Evolutionary conservation across 1,140 invertebrate species (phyloP).

Genomic region (Gryon sp.): DNA sequence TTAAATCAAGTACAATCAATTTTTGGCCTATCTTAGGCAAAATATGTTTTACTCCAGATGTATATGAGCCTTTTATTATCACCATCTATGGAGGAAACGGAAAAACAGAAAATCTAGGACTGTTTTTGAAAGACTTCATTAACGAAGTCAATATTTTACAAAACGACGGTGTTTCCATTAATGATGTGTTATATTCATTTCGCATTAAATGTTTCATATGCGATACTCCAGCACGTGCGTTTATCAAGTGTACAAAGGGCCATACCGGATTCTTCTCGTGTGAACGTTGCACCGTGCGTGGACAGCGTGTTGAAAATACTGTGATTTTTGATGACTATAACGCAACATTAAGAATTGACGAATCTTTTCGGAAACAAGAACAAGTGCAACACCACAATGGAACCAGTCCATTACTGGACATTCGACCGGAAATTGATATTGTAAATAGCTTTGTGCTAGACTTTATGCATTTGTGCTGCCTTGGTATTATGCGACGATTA

Average conservation of each 20-base stretch:
- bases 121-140: conserved; percentile 23
- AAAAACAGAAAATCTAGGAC: conserved; percentile 17
- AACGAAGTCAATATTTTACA: conserved; percentile 22
- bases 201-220: conserved; percentile 27
- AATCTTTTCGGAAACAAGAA: conserved; percentile 15
- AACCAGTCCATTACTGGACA: no score
- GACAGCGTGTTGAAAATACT: no score
- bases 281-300: conserved; percentile 36
- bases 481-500: conserved; percentile 22
- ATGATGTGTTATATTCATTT: conserved; percentile 8
- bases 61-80: conserved; percentile 30
- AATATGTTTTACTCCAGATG: not conserved
- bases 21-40: conserved; percentile 38
- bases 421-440: no score
- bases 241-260: conserved; percentile 26
- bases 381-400: conserved; percentile 32
- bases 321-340: no score
- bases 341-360: conserved; percentile 11
- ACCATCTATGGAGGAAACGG: conserved; percentile 24
- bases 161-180: conserved; percentile 7
- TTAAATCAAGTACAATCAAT: conserved; percentile 18
- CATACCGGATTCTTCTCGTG: conserved; percentile 32
- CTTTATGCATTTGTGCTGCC: conserved; percentile 22
- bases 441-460: no score
- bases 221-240: conserved; percentile 22